Conservation (phyloP, 2,797 vertebrate genomes). For the Leontopithecus rosalia region DNA sequence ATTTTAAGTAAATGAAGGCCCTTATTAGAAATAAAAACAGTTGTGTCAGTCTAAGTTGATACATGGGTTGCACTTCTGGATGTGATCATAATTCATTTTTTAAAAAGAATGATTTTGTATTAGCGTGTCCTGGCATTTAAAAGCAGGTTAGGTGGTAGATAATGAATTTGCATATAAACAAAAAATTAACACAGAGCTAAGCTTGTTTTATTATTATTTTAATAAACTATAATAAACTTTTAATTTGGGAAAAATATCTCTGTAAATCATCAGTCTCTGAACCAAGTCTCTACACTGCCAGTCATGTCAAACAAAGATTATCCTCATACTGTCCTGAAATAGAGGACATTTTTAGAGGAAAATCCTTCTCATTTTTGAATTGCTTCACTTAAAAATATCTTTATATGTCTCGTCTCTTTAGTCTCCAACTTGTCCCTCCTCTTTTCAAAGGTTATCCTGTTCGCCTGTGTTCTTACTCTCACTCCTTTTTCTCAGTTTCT, state of each 20-base stretch:
- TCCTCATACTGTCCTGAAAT: neutral
- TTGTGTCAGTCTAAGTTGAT: slow-evolving; percentile 66
- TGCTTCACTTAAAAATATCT: neutral
- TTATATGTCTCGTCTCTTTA: neutral
- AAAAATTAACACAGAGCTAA: slow-evolving; percentile 63
- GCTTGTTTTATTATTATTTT: slow-evolving; percentile 49
- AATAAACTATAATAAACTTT: slow-evolving; percentile 59
- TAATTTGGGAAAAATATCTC: slow-evolving; percentile 44
- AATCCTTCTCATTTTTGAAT: neutral
- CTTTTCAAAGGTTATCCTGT: neutral
- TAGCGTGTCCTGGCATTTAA: slow-evolving; percentile 66
- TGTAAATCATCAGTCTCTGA: neutral
- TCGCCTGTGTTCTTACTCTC: neutral
- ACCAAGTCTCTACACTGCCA: neutral
- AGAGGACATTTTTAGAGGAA: neutral
- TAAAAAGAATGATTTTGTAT: slow-evolving; percentile 63
- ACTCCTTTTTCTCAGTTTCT: neutral
- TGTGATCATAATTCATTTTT: slow-evolving; percentile 70
- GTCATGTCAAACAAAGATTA: neutral
- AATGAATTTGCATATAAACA: slow-evolving; percentile 67
- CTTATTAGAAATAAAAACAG: slow-evolving; percentile 80
- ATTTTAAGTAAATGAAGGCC: slow-evolving; percentile 75
- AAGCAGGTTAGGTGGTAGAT: slow-evolving; percentile 52
- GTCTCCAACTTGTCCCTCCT: neutral
- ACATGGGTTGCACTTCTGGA: slow-evolving; percentile 49